Evolutionary conservation across 2,888 invertebrate genomes (phyloP).

Genomic region (Melanchra persicariae): DNA sequence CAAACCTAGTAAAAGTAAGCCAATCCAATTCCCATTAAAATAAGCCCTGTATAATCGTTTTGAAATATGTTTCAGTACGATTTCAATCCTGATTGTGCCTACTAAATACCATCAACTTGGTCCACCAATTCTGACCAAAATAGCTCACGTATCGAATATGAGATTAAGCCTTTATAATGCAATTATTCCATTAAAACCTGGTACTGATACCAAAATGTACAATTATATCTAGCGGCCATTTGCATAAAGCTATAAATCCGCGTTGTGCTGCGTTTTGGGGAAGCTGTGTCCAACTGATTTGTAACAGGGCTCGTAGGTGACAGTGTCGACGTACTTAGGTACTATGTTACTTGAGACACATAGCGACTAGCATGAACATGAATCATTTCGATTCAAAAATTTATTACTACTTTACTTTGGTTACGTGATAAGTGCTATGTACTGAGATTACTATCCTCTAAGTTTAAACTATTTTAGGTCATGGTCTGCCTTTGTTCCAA

Average conservation of each 20-base stretch:
- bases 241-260: conserved; percentile 33
- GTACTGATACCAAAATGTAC: neutral
- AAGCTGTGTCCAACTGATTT: conserved; percentile 6
- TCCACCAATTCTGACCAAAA: neutral
- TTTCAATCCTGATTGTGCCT: neutral
- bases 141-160: neutral
- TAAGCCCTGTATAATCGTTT: neutral
- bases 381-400: neutral
- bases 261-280: conserved; percentile 4
- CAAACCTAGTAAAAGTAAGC: neutral
- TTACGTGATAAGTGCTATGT: no score
- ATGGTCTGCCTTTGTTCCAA: no score
- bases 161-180: conserved; percentile 1
- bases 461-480: no score
- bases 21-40: neutral
- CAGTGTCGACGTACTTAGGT: neutral
- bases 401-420: no score
- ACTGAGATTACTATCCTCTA: no score
- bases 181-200: neutral
- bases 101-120: neutral
- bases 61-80: neutral
- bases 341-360: neutral
- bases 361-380: neutral
- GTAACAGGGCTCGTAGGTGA: neutral
- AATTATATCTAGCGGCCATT: conserved; percentile 24